These are phyloP conservation scores for Aplysina aerophoba DNA, from an alignment of 37 sponge, comb jelly and placozoan genomes.

Conservation along the genomic window DNA sequence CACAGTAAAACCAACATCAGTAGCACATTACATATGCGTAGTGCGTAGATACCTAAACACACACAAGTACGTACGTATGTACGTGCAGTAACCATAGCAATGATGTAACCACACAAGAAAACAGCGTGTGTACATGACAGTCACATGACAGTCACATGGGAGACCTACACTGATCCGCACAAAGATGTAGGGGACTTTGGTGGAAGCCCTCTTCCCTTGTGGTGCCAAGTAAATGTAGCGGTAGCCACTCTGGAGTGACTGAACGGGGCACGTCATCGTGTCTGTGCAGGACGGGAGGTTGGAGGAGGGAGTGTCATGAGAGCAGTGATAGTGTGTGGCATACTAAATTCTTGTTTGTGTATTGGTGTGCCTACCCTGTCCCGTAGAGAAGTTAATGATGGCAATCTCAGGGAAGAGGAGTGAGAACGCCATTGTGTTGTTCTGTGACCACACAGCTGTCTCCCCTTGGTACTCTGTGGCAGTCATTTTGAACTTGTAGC, in stretches of 20 bases:
- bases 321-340: neutral
- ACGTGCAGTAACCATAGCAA: too few species aligned
- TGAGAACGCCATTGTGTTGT: constrained; percentile 14
- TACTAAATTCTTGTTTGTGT: neutral
- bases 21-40: too few species aligned
- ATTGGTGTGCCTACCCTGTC: neutral
- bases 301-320: neutral
- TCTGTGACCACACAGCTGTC: constrained; percentile 37
- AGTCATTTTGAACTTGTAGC: constrained; percentile 30
- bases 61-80: too few species aligned
- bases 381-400: neutral
- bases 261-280: neutral
- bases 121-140: too few species aligned
- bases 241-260: neutral
- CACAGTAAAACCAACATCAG: too few species aligned
- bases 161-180: constrained; percentile 7
- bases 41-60: too few species aligned
- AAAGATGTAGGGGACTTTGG: constrained; percentile 6
- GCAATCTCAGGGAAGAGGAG: constrained; percentile 21
- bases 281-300: neutral
- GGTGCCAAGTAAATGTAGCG: neutral
- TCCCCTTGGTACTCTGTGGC: constrained; percentile 27
- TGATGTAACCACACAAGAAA: too few species aligned
- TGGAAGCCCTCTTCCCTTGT: neutral
- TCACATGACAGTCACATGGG: too few species aligned